Conservation (phyloP, 2,113 vertebrate species). For the Panthera tigris region DNA sequence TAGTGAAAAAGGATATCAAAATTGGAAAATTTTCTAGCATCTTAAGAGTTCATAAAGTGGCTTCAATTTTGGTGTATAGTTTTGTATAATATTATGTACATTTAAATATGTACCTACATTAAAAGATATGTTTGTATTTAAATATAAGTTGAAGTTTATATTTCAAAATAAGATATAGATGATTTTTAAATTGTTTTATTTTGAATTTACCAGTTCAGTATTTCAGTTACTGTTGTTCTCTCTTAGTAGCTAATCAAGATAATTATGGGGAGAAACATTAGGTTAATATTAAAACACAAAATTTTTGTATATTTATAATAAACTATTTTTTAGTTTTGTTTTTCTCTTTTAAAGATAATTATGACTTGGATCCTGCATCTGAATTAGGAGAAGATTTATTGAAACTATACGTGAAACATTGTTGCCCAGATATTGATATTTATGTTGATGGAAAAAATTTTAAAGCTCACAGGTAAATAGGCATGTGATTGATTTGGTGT, state of each 20-base stretch:
- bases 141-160: constrained; percentile 5
- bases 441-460: constrained; percentile 90
- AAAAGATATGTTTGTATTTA: constrained; percentile 23
- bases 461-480: constrained; percentile 93
- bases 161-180: constrained; percentile 33
- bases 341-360: constrained; percentile 76
- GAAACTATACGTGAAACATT: constrained; percentile 87
- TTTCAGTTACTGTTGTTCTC: not conserved
- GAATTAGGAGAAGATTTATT: constrained; percentile 91
- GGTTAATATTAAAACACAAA: constrained; percentile 28
- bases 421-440: constrained; percentile 91
- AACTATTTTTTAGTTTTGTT: constrained; percentile 47
- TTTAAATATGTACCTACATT: constrained; percentile 20
- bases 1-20: constrained; percentile 2
- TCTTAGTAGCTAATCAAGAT: constrained; percentile 14
- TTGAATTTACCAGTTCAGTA: constrained; percentile 46
- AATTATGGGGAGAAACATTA: constrained; percentile 25
- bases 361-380: constrained; percentile 87
- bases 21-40: not conserved
- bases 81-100: constrained; percentile 27
- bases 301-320: not conserved
- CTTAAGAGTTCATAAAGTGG: not conserved
- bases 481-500: constrained; percentile 16
- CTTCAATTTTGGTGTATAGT: constrained; percentile 23
- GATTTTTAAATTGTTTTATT: constrained; percentile 31